Conservation (phyloP, 1,140 invertebrate genomes). For the Zaprionus ornatus region DNA sequence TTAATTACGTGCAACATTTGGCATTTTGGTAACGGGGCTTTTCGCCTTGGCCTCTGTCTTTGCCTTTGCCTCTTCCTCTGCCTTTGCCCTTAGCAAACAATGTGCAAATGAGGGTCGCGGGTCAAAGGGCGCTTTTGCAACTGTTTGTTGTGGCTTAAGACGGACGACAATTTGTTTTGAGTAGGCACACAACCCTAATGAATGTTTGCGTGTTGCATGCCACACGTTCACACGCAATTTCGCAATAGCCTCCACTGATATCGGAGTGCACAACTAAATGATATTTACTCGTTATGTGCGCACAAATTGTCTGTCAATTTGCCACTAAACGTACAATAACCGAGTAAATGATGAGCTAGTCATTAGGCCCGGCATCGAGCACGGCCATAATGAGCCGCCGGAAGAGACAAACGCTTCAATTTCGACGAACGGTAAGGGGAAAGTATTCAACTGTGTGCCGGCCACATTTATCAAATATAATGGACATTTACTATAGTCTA, state of each 20-base stretch:
- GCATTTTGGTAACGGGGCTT: conserved; percentile 54
- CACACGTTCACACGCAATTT: conserved; percentile 47
- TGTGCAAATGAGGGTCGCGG: conserved; percentile 34
- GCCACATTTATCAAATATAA: conserved; percentile 78
- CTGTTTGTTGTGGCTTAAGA: conserved; percentile 26
- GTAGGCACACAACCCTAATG: conserved; percentile 13
- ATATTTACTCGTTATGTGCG: conserved; percentile 51
- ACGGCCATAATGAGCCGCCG: conserved; percentile 50
- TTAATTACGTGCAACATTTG: conserved; percentile 80
- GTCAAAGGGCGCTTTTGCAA: conserved; percentile 1
- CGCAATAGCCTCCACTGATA: conserved; percentile 51
- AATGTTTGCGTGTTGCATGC: conserved; percentile 35
- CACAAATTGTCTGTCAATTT: conserved; percentile 70
- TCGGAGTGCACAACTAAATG: conserved; percentile 59
- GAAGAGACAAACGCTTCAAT: conserved; percentile 25
- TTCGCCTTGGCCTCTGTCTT: not conserved
- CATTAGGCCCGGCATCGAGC: conserved; percentile 57
- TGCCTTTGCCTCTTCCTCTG: not conserved
- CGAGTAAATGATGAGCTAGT: conserved; percentile 73
- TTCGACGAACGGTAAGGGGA: conserved; percentile 22
- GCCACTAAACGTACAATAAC: conserved; percentile 73
- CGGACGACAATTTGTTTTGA: conserved; percentile 23
- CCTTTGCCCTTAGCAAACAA: conserved; percentile 13
- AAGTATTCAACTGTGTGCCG: conserved; percentile 57
- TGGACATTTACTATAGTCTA: conserved; percentile 68